A percentile compares a stretch with the other conserved stretches of the same genome.
Evolutionary conservation across 2,888 invertebrate genomes (phyloP).

Genomic region (Acronicta leporina): DNA sequence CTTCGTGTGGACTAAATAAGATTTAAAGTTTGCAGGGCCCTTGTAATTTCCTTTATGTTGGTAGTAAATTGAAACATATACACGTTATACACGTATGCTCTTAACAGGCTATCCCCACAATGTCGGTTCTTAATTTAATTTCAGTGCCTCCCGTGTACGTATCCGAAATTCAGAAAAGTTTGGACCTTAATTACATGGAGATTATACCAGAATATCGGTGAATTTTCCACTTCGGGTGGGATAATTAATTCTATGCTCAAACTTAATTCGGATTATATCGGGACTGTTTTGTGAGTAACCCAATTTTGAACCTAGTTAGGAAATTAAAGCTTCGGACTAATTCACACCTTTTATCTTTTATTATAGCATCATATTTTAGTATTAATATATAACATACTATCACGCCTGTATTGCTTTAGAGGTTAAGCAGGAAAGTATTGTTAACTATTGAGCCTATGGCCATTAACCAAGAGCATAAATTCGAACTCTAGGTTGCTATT

Average conservation of each 20-base stretch:
- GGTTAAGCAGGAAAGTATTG: too few species aligned
- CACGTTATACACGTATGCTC: conserved; percentile 38
- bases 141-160: conserved; percentile 26
- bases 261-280: conserved; percentile 9
- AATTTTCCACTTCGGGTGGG: conserved; percentile 13
- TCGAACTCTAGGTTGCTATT: too few species aligned
- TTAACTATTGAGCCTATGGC: too few species aligned
- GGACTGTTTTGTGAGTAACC: conserved; percentile 9
- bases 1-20: conserved; percentile 54
- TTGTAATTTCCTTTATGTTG: conserved; percentile 52
- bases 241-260: conserved; percentile 29
- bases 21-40: conserved; percentile 61
- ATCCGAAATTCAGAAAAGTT: conserved; percentile 50
- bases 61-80: conserved; percentile 51
- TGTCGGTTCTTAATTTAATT: conserved; percentile 54
- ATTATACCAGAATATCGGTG: conserved; percentile 35
- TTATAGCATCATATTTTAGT: background rate
- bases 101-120: conserved; percentile 36
- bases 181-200: conserved; percentile 42
- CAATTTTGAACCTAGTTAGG: conserved; percentile 12
- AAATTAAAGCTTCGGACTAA: conserved; percentile 6
- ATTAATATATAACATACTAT: too few species aligned
- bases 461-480: too few species aligned
- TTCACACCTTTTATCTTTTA: too few species aligned
- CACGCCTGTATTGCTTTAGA: too few species aligned